Evolutionary conservation across 2,113 vertebrate species (phyloP), one percentile per base, ranked within the genome.

Genomic region (Perca fluviatilis): DNA sequence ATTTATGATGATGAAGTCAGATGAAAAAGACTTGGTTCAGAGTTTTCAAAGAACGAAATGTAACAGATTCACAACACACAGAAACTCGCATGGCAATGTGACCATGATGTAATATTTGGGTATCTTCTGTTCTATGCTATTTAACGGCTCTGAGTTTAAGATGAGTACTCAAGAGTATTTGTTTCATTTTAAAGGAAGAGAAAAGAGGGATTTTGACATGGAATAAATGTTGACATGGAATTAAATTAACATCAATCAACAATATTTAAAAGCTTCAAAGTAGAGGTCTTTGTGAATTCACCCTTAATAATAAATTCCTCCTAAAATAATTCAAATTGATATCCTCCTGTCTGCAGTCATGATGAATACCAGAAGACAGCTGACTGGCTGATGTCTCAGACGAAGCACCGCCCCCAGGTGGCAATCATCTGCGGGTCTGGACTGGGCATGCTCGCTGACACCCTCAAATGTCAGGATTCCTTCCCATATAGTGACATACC

Each of bases 371-470:
- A 95, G 90, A 92, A 87, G 77, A 93, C 96, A n/a, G 95, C 95
- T n/a, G 94, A 95, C 16, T 97, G 96, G 96, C 60, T 97, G 73
- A 85, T 91, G 84, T 88, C 93, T 21, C 92, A 93, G 18, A 96
- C 95, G 0, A 92, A 90, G 58, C 93, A 94, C 76, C 93, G 95
- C 54, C 96, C 96, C 57, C 94, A 94, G 65, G 94, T 97, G 81
- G 96, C 95, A 10, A 96, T 97, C 79, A 96, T 97, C 88, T 96
- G 96, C 16, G 96, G 96, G 4, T 94, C 96, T 0, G 96, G 96
- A 33, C 90, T 97, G 78, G 96, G 96, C 51, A 77, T 91, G 91
- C 94, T 97, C 8, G 96, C 95, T 0, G 95, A 96, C 21, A 81
- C 89, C 1, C 83, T 97, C 8, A 91, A 93, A 49, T 86, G 90